These are phyloP conservation scores for Hylaeus volcanicus DNA, from an alignment of 1,140 invertebrate genomes.

Conservation along the genomic window DNA sequence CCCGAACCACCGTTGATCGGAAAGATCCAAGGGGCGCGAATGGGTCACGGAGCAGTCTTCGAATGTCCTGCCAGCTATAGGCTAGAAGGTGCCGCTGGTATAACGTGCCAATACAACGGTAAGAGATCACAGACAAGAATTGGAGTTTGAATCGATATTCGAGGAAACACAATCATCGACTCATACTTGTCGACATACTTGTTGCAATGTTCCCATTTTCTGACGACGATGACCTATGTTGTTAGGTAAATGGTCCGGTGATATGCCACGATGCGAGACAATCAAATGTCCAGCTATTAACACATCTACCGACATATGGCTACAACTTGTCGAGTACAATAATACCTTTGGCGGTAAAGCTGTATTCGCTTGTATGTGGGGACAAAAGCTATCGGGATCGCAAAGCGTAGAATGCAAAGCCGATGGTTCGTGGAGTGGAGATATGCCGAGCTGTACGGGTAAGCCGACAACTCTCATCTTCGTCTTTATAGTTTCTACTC, in stretches of 20 bases:
- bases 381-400: constrained; percentile 87
- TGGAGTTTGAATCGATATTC: background rate
- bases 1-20: constrained; percentile 80
- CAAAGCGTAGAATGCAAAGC: constrained; percentile 88
- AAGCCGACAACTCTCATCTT: constrained; percentile 57
- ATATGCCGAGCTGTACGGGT: constrained; percentile 88
- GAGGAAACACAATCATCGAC: background rate
- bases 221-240: too few relatives aligned
- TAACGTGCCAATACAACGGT: constrained; percentile 89
- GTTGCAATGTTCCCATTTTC: too few relatives aligned
- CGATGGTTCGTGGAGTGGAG: constrained; percentile 89
- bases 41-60: constrained; percentile 85
- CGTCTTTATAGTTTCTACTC: too few relatives aligned
- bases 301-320: constrained; percentile 78
- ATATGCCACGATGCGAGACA: constrained; percentile 86
- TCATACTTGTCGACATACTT: too few relatives aligned
- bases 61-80: constrained; percentile 87
- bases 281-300: constrained; percentile 87
- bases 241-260: constrained; percentile 87
- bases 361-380: constrained; percentile 91
- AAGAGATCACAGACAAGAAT: constrained; percentile 47
- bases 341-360: constrained; percentile 85
- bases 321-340: constrained; percentile 84
- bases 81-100: constrained; percentile 85
- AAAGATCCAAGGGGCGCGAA: constrained; percentile 84